A percentile compares a stretch with the other conserved stretches of the same genome.
These are phyloP conservation scores for Caenorhabditis japonica DNA, from an alignment of 2,888 invertebrate species.

Conservation along the genomic window DNA sequence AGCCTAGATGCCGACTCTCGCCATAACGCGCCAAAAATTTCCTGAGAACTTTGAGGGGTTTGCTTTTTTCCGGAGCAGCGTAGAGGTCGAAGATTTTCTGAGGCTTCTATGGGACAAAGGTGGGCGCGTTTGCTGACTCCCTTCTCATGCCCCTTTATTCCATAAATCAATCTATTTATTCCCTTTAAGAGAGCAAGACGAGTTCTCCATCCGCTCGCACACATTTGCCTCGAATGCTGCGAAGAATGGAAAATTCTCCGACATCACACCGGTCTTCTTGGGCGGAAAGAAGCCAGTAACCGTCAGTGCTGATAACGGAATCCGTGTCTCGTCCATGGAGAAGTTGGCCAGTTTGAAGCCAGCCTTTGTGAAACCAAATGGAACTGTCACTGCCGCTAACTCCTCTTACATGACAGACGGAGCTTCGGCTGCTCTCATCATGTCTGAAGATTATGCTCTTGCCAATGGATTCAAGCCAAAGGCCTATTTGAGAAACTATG, in stretches of 20 bases:
- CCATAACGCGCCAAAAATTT: too few relatives aligned
- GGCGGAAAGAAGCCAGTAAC: slow-evolving; percentile 71
- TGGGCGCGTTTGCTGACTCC: too few relatives aligned
- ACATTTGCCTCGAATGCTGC: slow-evolving; percentile 88
- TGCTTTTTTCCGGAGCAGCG: too few relatives aligned
- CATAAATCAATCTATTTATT: too few relatives aligned
- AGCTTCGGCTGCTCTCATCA: slow-evolving; percentile 95
- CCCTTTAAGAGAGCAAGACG: slow-evolving; percentile 91
- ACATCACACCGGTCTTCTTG: slow-evolving; percentile 87
- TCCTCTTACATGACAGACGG: slow-evolving; percentile 88
- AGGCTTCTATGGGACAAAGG: too few relatives aligned
- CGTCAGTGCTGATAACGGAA: slow-evolving; percentile 87
- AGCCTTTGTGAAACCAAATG: slow-evolving; percentile 98
- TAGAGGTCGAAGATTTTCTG: too few relatives aligned
- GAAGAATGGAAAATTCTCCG: slow-evolving; percentile 89
- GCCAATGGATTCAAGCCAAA: too few relatives aligned
- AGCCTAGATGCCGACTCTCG: too few relatives aligned
- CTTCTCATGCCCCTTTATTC: background rate
- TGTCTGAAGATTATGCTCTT: slow-evolving; percentile 94
- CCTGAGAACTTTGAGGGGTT: too few relatives aligned
- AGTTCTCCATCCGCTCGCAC: slow-evolving; percentile 93
- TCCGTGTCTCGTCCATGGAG: slow-evolving; percentile 90
- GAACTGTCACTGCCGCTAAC: slow-evolving; percentile 91
- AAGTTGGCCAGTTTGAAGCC: slow-evolving; percentile 91
- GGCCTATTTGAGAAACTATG: slow-evolving; percentile 88